Base-by-base conservation (phyloP, 2,888 invertebrate species). In the Scaptomyza tumidula region DNA sequence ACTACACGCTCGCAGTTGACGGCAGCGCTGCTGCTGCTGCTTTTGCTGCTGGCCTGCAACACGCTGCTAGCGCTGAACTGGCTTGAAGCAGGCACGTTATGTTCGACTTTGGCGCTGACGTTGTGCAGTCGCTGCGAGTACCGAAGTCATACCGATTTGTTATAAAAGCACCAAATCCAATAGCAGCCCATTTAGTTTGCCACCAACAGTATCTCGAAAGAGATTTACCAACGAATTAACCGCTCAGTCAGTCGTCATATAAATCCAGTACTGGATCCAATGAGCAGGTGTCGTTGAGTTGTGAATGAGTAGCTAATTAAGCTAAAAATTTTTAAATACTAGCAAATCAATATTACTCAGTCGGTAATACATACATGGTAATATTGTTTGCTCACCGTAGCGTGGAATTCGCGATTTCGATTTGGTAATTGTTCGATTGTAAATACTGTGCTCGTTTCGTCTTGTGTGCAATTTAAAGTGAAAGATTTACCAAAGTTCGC, bases 91-190 rank as follows among this genome's bases (percentile, higher is more conserved):
- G 49, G 33, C 39, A 53, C 65, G 46, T 52, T 52, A 46, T 33
- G 27, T 43, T 59, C 45, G 49, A 37, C 59, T 14, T 31, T 53
- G 50, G 14, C 60, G 63, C 35, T 57, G 57, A 24, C 49, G 50
- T 60, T 70, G 62, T 50, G 59, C 61, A 63, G 67, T 67, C 61
- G 58, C 48, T 48, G 75, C 56, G 46, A 72, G 52, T 43, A 39
- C 41, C 45, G 68, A 45, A 41, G 41, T 16, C 16, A 16, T 57
- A 63, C 59, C 66, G 72, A 80, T 83, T 86, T 78, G 79, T 88
- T 91, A 91, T 91, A 91, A 91, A 91, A 92, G 83, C 90, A 71
- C 80, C 85, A 88, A 89, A 84, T 76, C 80, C 85, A 78, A 52
- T 80, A 77, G 80, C 77, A 67, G 78, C 66, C 78, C 76, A 86